phyloP scores from a whole-genome alignment of 2,113 vertebrate genomes.

The Onychostruthus taczanowskii region DNA sequence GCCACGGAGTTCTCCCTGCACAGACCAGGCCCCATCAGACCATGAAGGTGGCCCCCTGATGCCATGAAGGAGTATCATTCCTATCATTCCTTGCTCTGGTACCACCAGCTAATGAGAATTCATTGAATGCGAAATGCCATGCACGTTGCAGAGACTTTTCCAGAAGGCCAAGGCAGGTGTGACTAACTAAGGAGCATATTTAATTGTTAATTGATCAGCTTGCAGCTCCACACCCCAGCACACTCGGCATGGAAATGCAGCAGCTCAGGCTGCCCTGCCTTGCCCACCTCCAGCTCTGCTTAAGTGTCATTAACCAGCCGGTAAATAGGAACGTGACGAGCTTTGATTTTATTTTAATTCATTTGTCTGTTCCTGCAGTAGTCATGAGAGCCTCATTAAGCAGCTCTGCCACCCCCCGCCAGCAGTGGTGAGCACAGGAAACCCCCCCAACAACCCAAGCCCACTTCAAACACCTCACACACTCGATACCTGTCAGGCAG shows the following conservation, averaged over 20 bases:
- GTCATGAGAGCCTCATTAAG: neutral
- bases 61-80: neutral
- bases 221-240: neutral
- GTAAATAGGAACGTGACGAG: neutral
- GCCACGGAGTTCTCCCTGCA: accelerated
- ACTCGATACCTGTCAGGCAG: neutral
- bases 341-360: neutral
- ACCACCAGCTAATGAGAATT: neutral
- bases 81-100: neutral
- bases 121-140: neutral
- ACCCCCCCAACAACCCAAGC: neutral
- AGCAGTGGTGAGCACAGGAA: neutral
- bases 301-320: neutral
- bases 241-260: accelerated
- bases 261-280: neutral
- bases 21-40: neutral
- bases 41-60: neutral
- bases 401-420: neutral
- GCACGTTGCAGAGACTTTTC: neutral
- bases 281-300: neutral
- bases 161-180: neutral
- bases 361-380: neutral
- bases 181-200: neutral
- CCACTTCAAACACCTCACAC: neutral
- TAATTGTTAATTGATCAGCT: neutral